Evolutionary conservation across 2,888 invertebrate genomes (phyloP).

Genomic region (Drosophila atroscutellata): DNA sequence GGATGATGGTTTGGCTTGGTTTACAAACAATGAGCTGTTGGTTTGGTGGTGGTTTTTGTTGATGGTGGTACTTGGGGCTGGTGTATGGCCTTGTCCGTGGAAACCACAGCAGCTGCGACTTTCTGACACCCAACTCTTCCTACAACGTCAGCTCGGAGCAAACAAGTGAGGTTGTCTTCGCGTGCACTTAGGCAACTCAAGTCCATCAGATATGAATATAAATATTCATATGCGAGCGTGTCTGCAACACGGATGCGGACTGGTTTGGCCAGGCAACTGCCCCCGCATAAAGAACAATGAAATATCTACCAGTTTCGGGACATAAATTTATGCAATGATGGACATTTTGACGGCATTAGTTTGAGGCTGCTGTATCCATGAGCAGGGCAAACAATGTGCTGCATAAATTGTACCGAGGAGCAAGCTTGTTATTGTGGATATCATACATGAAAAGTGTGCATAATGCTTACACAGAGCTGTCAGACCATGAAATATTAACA

Average conservation of each 20-base stretch:
- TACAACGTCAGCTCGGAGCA: constrained; percentile 1
- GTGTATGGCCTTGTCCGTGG: constrained; percentile 68
- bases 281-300: constrained; percentile 44
- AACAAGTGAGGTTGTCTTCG: constrained; percentile 58
- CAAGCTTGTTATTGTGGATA: constrained; percentile 41
- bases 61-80: constrained; percentile 11
- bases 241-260: constrained; percentile 55
- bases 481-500: constrained; percentile 13
- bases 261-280: constrained; percentile 31
- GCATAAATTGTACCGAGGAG: constrained; percentile 36
- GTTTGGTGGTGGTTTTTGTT: neutral
- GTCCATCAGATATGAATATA: constrained; percentile 45
- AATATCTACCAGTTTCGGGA: constrained; percentile 15
- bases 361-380: constrained; percentile 32
- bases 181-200: constrained; percentile 46
- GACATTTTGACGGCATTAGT: constrained; percentile 62
- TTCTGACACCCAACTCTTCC: constrained; percentile 4
- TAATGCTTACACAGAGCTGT: constrained; percentile 17
- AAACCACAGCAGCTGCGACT: constrained; percentile 29
- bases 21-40: constrained; percentile 27
- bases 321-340: constrained; percentile 34
- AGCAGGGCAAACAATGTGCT: constrained; percentile 25
- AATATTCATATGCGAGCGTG: constrained; percentile 10
- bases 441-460: constrained; percentile 41
- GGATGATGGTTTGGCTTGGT: constrained; percentile 13